These are phyloP conservation scores for Beroe forskalii DNA, from an alignment of 37 sponge, comb jelly and placozoan species.

Conservation along the genomic window DNA sequence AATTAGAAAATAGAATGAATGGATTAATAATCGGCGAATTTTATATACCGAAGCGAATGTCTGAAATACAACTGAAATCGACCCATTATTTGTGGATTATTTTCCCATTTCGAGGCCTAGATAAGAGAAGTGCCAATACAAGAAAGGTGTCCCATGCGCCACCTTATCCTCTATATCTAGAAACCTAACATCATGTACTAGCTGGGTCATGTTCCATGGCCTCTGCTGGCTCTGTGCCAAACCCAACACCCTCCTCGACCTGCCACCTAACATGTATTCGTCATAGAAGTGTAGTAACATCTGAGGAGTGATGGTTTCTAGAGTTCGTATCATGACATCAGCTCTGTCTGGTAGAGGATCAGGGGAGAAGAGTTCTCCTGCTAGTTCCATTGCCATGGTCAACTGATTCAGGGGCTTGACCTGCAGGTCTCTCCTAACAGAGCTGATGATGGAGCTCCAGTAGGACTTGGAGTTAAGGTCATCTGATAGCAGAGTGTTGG, in stretches of 20 bases:
- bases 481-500: not conserved
- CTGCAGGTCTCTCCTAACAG: not conserved
- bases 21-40: too few relatives aligned
- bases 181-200: not conserved
- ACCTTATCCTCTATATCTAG: not conserved
- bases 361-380: slow-evolving; percentile 29
- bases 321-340: slow-evolving; percentile 2
- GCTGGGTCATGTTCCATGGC: not conserved
- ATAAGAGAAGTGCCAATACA: slow-evolving; percentile 59
- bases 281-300: not conserved
- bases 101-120: slow-evolving; percentile 53
- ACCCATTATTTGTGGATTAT: too few relatives aligned
- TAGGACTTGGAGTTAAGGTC: not conserved
- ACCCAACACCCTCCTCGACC: not conserved
- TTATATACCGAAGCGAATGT: too few relatives aligned
- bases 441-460: not conserved
- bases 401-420: not conserved
- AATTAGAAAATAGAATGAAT: too few relatives aligned
- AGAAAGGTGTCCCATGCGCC: not conserved
- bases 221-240: slow-evolving; percentile 45
- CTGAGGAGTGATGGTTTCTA: not conserved
- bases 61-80: too few relatives aligned
- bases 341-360: not conserved
- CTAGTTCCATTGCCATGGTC: not conserved
- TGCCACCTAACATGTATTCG: not conserved